phyloP scores from a whole-genome alignment of 2,888 invertebrate genomes.

The Drosophila macrothrix region DNA sequence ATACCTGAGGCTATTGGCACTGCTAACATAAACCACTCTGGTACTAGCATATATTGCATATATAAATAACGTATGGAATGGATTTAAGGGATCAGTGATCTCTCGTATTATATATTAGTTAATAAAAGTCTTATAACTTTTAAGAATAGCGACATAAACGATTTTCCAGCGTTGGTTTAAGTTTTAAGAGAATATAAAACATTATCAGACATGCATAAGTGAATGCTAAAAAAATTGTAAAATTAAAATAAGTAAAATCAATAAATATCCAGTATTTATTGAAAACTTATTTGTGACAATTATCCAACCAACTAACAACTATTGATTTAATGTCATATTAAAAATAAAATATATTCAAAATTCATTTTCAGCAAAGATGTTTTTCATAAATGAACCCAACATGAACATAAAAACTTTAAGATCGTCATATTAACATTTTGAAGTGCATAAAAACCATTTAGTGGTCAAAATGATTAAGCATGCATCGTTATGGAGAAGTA shows the following conservation, averaged over 20 bases:
- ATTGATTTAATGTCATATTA: background rate
- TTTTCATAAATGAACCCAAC: background rate
- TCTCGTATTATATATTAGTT: background rate
- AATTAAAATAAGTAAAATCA: background rate
- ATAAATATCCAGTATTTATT: background rate
- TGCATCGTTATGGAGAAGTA: background rate
- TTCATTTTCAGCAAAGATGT: background rate
- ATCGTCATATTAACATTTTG: background rate
- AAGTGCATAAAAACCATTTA: background rate
- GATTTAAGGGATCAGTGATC: background rate
- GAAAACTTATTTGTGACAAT: background rate
- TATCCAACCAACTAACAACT: background rate
- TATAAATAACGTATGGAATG: background rate
- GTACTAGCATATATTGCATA: background rate
- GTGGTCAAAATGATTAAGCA: background rate
- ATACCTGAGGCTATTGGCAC: background rate
- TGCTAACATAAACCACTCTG: background rate
- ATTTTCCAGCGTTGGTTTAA: background rate
- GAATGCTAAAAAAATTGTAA: background rate
- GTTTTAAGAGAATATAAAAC: background rate
- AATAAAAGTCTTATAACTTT: background rate
- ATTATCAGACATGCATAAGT: background rate
- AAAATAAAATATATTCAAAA: background rate
- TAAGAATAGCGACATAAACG: background rate
- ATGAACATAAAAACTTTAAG: background rate